Evolutionary conservation across 2,113 vertebrate species (phyloP).

Genomic region (Engraulis encrasicolus): DNA sequence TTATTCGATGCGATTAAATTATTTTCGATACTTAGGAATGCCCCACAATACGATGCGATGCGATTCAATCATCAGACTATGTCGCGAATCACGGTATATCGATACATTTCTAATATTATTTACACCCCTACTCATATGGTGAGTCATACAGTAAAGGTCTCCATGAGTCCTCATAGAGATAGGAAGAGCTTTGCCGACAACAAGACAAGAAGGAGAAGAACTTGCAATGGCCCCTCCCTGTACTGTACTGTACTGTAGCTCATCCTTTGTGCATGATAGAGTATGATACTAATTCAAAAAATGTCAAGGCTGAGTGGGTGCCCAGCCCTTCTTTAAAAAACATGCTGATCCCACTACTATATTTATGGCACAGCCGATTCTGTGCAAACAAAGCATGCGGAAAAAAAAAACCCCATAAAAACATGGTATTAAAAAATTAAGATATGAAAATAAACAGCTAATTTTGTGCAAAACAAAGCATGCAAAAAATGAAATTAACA

Average conservation of each 20-base stretch:
- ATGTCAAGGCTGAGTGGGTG: neutral
- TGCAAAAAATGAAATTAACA: neutral
- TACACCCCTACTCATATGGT: neutral
- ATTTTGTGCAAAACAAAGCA: neutral
- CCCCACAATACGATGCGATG: too few species aligned
- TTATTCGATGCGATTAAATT: too few species aligned
- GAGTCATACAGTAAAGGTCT: neutral
- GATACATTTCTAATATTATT: too few species aligned
- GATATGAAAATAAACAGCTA: too few species aligned
- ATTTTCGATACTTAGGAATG: too few species aligned
- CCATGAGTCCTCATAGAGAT: neutral
- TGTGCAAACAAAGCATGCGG: neutral
- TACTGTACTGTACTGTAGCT: too few species aligned
- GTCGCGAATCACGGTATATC: too few species aligned
- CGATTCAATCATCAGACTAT: too few species aligned
- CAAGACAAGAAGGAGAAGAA: too few species aligned
- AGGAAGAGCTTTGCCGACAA: neutral
- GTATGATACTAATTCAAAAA: neutral
- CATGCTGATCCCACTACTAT: neutral
- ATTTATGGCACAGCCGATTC: neutral
- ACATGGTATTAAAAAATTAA: too few species aligned
- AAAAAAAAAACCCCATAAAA: neutral
- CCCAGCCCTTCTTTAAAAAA: neutral
- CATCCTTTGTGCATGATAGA: neutral
- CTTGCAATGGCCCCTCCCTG: neutral